A percentile compares a stretch with the other conserved stretches of the same genome.
Conservation (phyloP, 2,888 invertebrate genomes). For the Cerastis leucographa region DNA sequence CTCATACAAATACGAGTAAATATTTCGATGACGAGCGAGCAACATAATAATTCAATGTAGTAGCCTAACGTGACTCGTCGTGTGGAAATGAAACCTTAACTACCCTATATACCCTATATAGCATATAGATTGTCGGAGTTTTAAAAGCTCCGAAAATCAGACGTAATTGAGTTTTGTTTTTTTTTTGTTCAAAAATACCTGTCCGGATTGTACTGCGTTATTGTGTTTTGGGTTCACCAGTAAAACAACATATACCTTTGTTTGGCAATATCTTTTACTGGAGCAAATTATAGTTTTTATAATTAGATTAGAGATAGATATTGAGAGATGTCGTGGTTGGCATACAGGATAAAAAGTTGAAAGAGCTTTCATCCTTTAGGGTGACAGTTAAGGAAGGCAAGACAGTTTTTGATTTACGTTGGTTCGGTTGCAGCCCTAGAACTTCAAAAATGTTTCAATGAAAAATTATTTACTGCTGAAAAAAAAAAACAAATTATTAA, state of each 20-base stretch:
- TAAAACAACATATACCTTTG: not conserved
- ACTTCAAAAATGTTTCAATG: not conserved
- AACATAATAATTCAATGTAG: slow-evolving; percentile 22
- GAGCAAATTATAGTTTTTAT: not conserved
- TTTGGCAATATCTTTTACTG: not conserved
- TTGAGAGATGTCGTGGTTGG: not conserved
- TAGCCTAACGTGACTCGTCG: not conserved
- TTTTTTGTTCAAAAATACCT: too few relatives aligned
- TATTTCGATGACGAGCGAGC: slow-evolving; percentile 29
- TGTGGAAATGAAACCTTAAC: not conserved
- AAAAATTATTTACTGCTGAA: not conserved
- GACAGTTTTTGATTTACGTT: not conserved
- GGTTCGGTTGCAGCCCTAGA: not conserved
- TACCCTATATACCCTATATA: too few relatives aligned
- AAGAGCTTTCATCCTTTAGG: not conserved
- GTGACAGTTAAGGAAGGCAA: not conserved
- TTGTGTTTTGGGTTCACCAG: too few relatives aligned
- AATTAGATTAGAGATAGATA: too few relatives aligned
- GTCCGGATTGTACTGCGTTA: not conserved
- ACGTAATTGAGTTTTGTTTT: too few relatives aligned
- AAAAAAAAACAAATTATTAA: too few relatives aligned
- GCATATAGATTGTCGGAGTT: not conserved
- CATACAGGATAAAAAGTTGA: not conserved
- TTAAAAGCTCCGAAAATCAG: not conserved
- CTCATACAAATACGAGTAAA: slow-evolving; percentile 45